These are phyloP conservation scores for Brachyistius frenatus DNA, from an alignment of 2,113 vertebrate genomes.

Conservation along the genomic window DNA sequence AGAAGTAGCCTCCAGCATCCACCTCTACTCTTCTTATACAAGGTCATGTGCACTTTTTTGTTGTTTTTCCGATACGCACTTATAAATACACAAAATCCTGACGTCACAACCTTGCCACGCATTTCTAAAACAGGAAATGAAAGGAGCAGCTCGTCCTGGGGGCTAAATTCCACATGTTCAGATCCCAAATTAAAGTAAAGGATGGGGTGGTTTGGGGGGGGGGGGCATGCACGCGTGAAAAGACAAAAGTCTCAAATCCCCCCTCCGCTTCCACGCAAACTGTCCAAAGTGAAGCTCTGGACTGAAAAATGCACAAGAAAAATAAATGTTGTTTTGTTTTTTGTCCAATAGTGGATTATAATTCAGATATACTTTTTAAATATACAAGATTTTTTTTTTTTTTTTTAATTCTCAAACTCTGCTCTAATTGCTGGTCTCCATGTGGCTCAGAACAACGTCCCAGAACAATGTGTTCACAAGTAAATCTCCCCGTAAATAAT, in stretches of 20 bases:
- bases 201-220: not conserved
- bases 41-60: too few relatives aligned
- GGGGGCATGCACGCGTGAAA: constrained; percentile 33
- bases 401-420: not conserved
- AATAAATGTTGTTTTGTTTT: not conserved
- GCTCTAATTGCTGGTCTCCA: not conserved
- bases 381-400: too few relatives aligned
- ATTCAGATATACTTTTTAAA: not conserved
- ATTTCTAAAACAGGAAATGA: constrained; percentile 50
- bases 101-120: not conserved
- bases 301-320: not conserved
- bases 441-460: not conserved
- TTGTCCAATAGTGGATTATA: not conserved
- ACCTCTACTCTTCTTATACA: not conserved
- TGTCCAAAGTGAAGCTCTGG: not conserved
- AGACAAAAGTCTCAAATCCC: not conserved
- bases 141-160: constrained; percentile 38
- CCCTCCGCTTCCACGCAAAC: not conserved
- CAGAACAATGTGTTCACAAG: constrained; percentile 30
- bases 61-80: too few relatives aligned
- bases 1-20: not conserved
- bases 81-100: too few relatives aligned
- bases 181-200: constrained; percentile 11
- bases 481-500: not conserved
- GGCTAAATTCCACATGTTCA: constrained; percentile 63